These are phyloP conservation scores for Manis pentadactyla DNA, from an alignment of 2,797 vertebrate genomes.

Conservation along the genomic window DNA sequence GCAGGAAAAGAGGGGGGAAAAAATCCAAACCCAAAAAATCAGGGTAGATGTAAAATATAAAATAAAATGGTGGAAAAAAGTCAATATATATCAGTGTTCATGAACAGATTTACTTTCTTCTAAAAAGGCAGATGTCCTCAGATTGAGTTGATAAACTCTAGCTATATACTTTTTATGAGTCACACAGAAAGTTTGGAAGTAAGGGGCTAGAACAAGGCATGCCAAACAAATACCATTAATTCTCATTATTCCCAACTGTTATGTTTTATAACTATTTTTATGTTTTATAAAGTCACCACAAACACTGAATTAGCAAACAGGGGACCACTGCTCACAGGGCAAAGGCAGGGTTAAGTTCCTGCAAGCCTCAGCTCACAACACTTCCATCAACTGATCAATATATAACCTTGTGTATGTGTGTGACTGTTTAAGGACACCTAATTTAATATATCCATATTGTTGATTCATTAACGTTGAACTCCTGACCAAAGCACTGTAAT, in stretches of 20 bases:
- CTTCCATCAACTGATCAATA: background rate
- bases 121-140: background rate
- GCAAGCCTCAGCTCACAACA: background rate
- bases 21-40: background rate
- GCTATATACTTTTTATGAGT: background rate
- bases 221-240: background rate
- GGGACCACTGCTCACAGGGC: background rate
- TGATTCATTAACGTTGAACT: background rate
- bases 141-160: background rate
- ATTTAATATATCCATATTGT: background rate
- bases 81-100: background rate
- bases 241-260: background rate
- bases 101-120: background rate
- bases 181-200: background rate
- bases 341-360: background rate
- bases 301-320: background rate
- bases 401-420: background rate
- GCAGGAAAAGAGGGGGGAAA: background rate
- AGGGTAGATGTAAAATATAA: background rate
- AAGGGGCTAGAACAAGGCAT: background rate
- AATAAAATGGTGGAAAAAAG: background rate
- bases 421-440: background rate
- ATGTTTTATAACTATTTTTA: background rate
- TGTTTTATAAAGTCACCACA: background rate
- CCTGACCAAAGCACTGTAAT: background rate